Base-by-base conservation (phyloP, 2,888 invertebrate species). In the Phortica magna region DNA sequence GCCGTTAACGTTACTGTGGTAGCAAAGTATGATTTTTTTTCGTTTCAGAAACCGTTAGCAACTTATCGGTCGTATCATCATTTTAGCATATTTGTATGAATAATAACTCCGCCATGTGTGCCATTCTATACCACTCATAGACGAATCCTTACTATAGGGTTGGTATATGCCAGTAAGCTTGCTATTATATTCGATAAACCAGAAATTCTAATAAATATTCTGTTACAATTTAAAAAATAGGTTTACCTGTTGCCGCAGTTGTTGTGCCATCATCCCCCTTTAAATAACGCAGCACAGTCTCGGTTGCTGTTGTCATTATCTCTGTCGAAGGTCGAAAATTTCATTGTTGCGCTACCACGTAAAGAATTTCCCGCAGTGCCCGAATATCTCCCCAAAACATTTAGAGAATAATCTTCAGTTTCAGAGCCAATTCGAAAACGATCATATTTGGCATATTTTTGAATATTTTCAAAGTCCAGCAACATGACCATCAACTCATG, bases 211-310 rank as follows among this genome's bases (percentile, higher is more conserved):
- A 31, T 31, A 31, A 31, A 4, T 31, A 31, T 4, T 31, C 31
- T 4, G 31, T 31, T 31, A 31, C n/a, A 31, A 31, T 31, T 4
- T 31, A 31, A 4, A 31, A 31, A 31, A 31, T 31, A 4, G 31
- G 5, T 1, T 31, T 1, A 55, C 48, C 1, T 74, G 31, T 22
- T 82, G 82, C 14, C 70, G 72, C 53, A 74, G 53, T 41, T 79
- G 17, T 73, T 19, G 83, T 84, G 76, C 80, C 73, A 39, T 79
- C 55, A 6, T 79, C 75, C 22, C 79, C 76, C 81, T 80, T 81
- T 59, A 6, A 12, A 48, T 12, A 12, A 2, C 48, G 2, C 48
- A 2, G 48, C 48, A 48, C 48, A 48, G 10, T 48, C 48, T 12
- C 10, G 10, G 48, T 14, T 48, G 0, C 48, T 12, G 14, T 48